Conservation (phyloP, 2,888 invertebrate species). For the Aproaerema taeniolella region DNA sequence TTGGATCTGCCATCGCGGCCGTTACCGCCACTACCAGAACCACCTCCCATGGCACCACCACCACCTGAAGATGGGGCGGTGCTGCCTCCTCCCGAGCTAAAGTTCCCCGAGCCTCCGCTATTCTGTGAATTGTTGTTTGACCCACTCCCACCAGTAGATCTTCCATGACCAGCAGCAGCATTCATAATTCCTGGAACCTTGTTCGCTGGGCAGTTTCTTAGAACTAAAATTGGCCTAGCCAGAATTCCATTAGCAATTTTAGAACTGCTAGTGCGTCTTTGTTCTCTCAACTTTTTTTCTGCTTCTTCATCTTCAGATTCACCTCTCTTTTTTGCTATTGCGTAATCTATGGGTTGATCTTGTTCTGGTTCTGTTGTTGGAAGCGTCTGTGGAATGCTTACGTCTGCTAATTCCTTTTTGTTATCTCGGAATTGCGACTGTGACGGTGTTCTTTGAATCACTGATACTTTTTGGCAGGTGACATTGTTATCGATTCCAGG, state of each 20-base stretch:
- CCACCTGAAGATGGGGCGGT: conserved; percentile 79
- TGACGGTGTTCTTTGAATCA: conserved; percentile 88
- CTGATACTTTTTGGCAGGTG: conserved; percentile 84
- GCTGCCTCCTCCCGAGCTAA: conserved; percentile 74
- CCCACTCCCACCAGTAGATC: conserved; percentile 79
- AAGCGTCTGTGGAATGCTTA: conserved; percentile 69
- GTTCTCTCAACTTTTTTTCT: conserved; percentile 82
- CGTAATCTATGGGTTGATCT: conserved; percentile 93
- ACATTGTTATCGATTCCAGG: conserved; percentile 82
- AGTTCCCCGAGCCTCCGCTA: conserved; percentile 66
- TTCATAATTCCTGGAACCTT: conserved; percentile 82
- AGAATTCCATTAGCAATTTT: conserved; percentile 79
- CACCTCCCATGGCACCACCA: conserved; percentile 80
- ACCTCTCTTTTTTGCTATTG: conserved; percentile 87
- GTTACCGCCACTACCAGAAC: conserved; percentile 86
- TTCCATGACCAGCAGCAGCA: conserved; percentile 89
- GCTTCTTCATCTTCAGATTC: conserved; percentile 82
- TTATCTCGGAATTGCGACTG: conserved; percentile 67
- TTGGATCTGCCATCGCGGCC: conserved; percentile 90
- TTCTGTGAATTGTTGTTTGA: conserved; percentile 74
- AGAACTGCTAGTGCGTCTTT: conserved; percentile 81
- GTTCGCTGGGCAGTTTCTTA: conserved; percentile 73
- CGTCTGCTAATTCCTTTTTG: conserved; percentile 67
- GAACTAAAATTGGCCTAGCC: conserved; percentile 71
- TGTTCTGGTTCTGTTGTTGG: conserved; percentile 82